These are phyloP conservation scores for Menidia menidia DNA, from an alignment of 2,797 vertebrate genomes.

Conservation along the genomic window DNA sequence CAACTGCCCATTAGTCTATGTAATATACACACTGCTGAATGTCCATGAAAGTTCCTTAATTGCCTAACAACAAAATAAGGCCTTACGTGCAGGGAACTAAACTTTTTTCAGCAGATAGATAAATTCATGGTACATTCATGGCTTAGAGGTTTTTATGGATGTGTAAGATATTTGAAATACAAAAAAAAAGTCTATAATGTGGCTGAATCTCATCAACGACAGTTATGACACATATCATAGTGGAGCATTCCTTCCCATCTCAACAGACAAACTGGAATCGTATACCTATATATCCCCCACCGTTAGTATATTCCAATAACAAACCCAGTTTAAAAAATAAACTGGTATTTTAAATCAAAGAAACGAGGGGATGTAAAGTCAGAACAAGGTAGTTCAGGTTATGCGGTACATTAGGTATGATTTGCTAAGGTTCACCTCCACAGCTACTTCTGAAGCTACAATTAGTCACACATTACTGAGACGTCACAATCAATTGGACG, in stretches of 20 bases:
- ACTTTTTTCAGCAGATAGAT: too few species aligned
- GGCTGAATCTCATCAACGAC: not conserved
- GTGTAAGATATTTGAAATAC: too few species aligned
- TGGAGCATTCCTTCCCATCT: not conserved
- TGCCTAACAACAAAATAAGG: not conserved
- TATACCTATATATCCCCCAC: not conserved
- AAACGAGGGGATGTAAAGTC: constrained; percentile 55
- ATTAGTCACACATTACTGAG: not conserved
- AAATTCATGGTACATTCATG: too few species aligned
- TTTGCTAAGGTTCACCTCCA: not conserved
- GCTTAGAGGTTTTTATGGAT: too few species aligned
- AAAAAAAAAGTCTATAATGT: not conserved
- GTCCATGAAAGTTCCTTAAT: not conserved
- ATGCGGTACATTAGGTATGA: not conserved
- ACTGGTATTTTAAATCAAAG: constrained; percentile 23
- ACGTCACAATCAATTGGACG: not conserved
- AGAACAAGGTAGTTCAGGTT: constrained; percentile 34
- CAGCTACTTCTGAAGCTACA: not conserved
- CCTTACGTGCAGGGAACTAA: not conserved
- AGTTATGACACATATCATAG: too few species aligned
- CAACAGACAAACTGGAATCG: not conserved
- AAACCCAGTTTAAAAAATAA: constrained; percentile 53
- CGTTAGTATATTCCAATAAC: constrained; percentile 16
- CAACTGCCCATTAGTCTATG: not conserved
- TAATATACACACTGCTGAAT: not conserved